Evolutionary conservation across 2,113 vertebrate species (phyloP).

Genomic region (Dryoscopus gambensis): DNA sequence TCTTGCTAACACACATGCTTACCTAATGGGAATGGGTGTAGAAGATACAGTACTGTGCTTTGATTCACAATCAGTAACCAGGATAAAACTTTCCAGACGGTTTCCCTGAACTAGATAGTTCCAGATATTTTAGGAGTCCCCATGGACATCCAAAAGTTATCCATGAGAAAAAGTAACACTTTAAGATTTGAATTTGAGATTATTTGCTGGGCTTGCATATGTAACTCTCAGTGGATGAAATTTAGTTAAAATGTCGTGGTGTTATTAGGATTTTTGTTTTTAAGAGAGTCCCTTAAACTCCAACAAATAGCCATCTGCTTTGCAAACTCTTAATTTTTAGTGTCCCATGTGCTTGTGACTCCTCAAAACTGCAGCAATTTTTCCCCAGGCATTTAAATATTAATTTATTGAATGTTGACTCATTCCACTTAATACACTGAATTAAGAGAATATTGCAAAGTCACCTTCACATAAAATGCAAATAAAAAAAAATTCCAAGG

Average conservation of each 20-base stretch:
- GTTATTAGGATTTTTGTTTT: background rate
- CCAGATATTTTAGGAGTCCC: background rate
- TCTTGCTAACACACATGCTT: background rate
- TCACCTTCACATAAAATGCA: background rate
- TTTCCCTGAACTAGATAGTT: background rate
- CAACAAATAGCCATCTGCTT: background rate
- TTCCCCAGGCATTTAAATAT: background rate
- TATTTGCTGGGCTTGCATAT: background rate
- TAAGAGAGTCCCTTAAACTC: background rate
- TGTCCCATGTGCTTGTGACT: background rate
- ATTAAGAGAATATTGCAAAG: background rate
- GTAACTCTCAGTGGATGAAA: background rate
- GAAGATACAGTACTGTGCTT: background rate
- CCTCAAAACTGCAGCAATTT: background rate
- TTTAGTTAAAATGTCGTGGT: background rate
- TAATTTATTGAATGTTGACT: background rate
- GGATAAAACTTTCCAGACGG: background rate
- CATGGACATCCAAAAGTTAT: background rate
- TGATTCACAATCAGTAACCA: background rate
- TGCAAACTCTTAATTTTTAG: background rate
- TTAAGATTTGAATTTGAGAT: background rate
- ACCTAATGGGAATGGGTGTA: background rate
- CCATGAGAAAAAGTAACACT: background rate
- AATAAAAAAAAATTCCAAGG: background rate
- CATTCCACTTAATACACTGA: background rate